These are phyloP conservation scores for Strix aluco DNA, from an alignment of 2,113 vertebrate genomes.

Conservation along the genomic window DNA sequence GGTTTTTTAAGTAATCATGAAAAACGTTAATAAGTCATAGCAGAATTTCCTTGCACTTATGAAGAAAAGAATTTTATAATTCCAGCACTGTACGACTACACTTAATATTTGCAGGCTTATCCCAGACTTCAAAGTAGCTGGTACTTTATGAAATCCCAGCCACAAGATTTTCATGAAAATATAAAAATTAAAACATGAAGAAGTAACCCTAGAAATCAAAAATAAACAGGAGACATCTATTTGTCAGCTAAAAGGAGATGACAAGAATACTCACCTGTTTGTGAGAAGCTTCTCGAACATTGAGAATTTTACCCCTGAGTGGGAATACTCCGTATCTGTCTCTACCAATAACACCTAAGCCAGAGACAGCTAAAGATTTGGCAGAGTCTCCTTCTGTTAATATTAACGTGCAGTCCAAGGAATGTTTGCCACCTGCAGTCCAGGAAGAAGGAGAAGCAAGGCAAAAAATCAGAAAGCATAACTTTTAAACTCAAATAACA, in stretches of 20 bases:
- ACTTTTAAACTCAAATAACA: not conserved
- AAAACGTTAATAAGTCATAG: not conserved
- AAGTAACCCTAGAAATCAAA: not conserved
- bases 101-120: not conserved
- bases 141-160: not conserved
- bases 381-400: conserved; percentile 98
- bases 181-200: not conserved
- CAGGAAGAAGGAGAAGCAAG: not conserved
- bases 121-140: not conserved
- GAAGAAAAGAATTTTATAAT: not conserved
- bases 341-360: conserved; percentile 93
- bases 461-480: not conserved
- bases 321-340: conserved; percentile 97
- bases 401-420: conserved; percentile 94
- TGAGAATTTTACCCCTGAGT: conserved; percentile 97
- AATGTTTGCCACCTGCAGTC: conserved; percentile 92
- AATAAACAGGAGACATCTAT: not conserved
- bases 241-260: not conserved
- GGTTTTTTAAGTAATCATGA: not conserved
- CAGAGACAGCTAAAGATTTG: conserved; percentile 96
- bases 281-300: conserved; percentile 96
- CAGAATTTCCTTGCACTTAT: not conserved
- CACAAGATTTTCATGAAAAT: not conserved
- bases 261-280: conserved; percentile 84
- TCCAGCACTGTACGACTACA: not conserved